Evolutionary conservation across 2,888 invertebrate genomes (phyloP).

Genomic region (Lymantria monacha): DNA sequence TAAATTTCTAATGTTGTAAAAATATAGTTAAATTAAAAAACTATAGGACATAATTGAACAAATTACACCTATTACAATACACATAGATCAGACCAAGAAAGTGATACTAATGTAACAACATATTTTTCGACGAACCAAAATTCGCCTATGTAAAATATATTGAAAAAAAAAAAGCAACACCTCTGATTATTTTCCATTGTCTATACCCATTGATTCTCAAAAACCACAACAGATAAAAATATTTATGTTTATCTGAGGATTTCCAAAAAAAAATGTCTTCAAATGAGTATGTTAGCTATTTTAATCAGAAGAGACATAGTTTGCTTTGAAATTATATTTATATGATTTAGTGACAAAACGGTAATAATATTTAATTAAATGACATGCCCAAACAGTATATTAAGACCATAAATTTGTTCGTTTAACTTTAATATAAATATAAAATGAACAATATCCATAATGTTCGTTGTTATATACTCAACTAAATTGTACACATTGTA

Average conservation of each 20-base stretch:
- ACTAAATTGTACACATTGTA: too few species aligned
- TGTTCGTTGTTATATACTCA: background rate
- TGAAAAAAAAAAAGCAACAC: background rate
- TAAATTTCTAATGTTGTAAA: too few species aligned
- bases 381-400: slow-evolving; percentile 21
- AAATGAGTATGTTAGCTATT: background rate
- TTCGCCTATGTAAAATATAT: too few species aligned
- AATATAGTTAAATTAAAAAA: too few species aligned
- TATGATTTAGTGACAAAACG: background rate
- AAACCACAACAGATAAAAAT: too few species aligned
- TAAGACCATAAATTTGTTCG: slow-evolving; percentile 13
- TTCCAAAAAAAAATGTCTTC: background rate
- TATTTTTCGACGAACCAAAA: too few species aligned
- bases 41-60: too few species aligned
- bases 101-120: too few species aligned
- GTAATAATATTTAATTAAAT: slow-evolving; percentile 19
- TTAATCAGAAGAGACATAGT: background rate
- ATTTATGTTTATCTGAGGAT: background rate
- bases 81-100: too few species aligned
- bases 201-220: too few species aligned
- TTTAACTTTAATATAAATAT: slow-evolving; percentile 3
- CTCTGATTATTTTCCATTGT: background rate
- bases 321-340: slow-evolving; percentile 7
- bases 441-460: background rate
- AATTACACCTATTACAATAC: too few species aligned